Conservation (phyloP, 2,113 vertebrate genomes). For the Chascanopsetta lugubris region DNA sequence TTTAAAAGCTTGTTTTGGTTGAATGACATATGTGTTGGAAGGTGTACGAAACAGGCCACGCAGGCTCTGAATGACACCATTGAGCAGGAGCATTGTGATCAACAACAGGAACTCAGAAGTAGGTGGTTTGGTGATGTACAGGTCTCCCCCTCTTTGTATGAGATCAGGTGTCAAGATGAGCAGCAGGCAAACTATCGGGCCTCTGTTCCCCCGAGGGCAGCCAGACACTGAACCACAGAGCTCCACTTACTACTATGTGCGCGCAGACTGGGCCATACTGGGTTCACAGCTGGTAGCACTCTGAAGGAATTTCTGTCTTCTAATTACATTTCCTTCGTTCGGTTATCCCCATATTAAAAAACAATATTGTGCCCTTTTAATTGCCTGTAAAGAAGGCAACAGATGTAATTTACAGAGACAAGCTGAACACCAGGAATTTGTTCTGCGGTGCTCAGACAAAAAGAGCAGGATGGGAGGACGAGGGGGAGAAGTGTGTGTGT, state of each 20-base stretch:
- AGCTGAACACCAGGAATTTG: conserved; percentile 57
- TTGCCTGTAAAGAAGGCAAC: conserved; percentile 40
- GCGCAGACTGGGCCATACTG: conserved; percentile 15
- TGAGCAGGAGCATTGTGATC: conserved; percentile 5
- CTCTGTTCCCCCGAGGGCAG: conserved; percentile 16
- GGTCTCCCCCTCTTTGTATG: neutral
- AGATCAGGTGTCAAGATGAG: conserved; percentile 18
- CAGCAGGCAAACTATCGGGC: conserved; percentile 16
- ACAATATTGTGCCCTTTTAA: conserved; percentile 46
- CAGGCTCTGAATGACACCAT: conserved; percentile 5
- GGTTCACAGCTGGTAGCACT: conserved; percentile 46
- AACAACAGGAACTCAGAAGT: neutral
- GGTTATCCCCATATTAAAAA: conserved; percentile 47
- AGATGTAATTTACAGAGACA: conserved; percentile 61
- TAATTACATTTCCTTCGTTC: conserved; percentile 58
- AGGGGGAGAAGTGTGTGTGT: neutral
- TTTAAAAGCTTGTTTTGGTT: conserved; percentile 10
- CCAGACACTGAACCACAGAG: conserved; percentile 24
- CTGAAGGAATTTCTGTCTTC: conserved; percentile 53
- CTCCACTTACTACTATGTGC: conserved; percentile 7
- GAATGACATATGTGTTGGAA: conserved; percentile 18
- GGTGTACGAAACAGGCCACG: conserved; percentile 4
- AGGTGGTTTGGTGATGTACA: neutral
- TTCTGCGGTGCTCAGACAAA: conserved; percentile 16
- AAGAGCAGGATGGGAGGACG: conserved; percentile 19